Base-by-base conservation (phyloP, 2,113 vertebrate genomes). In the Elephantulus edwardii region DNA sequence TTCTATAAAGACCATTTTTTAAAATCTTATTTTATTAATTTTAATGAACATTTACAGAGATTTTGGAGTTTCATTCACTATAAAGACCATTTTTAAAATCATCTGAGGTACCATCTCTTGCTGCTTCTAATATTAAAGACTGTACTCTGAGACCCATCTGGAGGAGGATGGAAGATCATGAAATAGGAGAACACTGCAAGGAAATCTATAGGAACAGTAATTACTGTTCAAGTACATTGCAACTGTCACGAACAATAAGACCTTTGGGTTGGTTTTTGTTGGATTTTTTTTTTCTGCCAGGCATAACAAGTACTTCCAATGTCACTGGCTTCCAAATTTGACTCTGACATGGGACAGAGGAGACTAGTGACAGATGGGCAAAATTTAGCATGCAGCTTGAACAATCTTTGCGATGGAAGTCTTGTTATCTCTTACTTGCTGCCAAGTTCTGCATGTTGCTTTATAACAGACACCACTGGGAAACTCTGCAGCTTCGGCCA, bases 361-460 rank as follows among this genome's bases (percentile, higher is more conserved):
- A 97, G 96, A 95, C 82, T 94, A 88, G 93, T 97, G 97, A 97
- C 97, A 98, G 97, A 98, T 95, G 96, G 97, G 94, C 86, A 96
- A 95, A 96, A 95, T 90, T 95, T 95, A 96, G 92, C 96, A 95
- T 97, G 87, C 58, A 4, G 0, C 84, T 91, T 40, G 84, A 97
- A 97, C 72, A 78, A 94, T 96, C 95, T 95, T 95, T 84, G 95
- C 83, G 91, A 95, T 66, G 87, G 88, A 94, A 97, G 89, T 93
- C 91, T 93, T 96, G 79, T 68, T 95, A 93, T 95, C 95, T 96
- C 78, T 90, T 85, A 95, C 87, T 94, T 76, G 81, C 95, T 97
- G 97, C 97, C 97, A 97, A 96, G 88, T 94, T 72, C 94, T 92
- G 81, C 89, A 91, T 81, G 88, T 92, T 88, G 66, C 89, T 91